Evolutionary conservation across 2,113 vertebrate species (phyloP), one percentile per base, ranked within the genome.

Genomic region (Garra rufa): DNA sequence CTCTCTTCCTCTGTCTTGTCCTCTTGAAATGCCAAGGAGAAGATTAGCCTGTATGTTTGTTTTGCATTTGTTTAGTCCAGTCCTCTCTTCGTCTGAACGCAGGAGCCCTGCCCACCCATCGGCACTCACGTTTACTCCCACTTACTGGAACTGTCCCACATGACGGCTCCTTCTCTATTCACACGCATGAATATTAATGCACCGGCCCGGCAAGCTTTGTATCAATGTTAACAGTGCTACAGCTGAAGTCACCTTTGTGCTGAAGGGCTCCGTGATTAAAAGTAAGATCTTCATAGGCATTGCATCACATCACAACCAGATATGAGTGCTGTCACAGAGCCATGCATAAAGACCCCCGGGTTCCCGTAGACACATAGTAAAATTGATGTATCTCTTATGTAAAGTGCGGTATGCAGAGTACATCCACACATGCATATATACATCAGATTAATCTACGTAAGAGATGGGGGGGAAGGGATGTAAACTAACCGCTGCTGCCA

Each of bases 381-480:
- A 94, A 93, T 90, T 93, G 92, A 94, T 95, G 92, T 90, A 91
- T 94, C 91, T 85, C 92, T 93, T 92, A 92, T 94, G 93, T 92
- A 92, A 93, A 93, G 90, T 88, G 91, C 89, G 86, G 88, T 91
- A 94, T 93, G 92, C 91, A 92, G 91, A 93, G 89, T 92, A 90
- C 89, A 76, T 91, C 91, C 90, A 91, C 90, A 87, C 89, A 89
- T 91, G 91, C 92, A 92, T 93, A 91, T 90, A 90, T 93, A 85
- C 87, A 88, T 38, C 78, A 92, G 92, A 93, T 93, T 92, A 92
- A 93, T 92, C 88, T 91, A 87, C 79, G 88, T 90, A 89, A 76
- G 43, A 85, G 82, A 26, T 76, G 82, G 84, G 88, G 81, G 86
- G 50, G 34, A 5, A 88, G 85, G 80, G 90, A 91, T 93, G 92